A percentile compares a stretch with the other conserved stretches of the same genome.
Evolutionary conservation across 2,797 vertebrate species (phyloP).

Genomic region (Cichlasoma orientale): DNA sequence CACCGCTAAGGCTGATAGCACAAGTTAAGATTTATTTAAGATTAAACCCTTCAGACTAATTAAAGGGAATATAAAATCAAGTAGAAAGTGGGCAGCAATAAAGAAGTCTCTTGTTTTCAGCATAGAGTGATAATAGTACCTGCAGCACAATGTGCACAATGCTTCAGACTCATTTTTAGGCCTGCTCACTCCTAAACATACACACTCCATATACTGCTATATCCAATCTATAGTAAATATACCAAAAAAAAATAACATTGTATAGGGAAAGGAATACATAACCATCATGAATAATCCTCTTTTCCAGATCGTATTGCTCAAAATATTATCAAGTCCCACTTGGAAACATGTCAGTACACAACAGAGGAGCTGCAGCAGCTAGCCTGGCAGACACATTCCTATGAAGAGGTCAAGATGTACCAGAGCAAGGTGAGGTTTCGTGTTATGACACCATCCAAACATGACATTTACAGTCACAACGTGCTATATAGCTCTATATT

Average conservation of each 20-base stretch:
- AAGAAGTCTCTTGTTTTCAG: background rate
- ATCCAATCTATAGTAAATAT: background rate
- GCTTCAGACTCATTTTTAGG: background rate
- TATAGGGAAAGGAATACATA: background rate
- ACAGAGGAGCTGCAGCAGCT: slow-evolving; percentile 97
- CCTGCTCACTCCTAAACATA: background rate
- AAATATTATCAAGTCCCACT: slow-evolving; percentile 99
- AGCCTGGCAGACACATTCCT: slow-evolving; percentile 98
- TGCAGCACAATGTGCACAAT: background rate
- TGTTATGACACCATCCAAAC: background rate
- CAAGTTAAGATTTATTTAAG: slow-evolving; percentile 28
- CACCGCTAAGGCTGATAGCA: slow-evolving; percentile 21
- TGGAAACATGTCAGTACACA: slow-evolving; percentile 99
- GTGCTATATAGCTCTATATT: background rate
- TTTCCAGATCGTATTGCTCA: slow-evolving; percentile 95
- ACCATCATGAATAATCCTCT: slow-evolving; percentile 2
- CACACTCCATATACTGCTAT: background rate
- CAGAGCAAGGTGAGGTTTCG: slow-evolving; percentile 92
- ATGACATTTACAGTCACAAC: background rate
- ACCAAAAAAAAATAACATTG: background rate
- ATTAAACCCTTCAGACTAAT: slow-evolving; percentile 28
- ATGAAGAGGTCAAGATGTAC: slow-evolving; percentile 98
- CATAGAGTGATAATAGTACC: background rate
- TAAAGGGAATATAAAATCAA: slow-evolving; percentile 19
- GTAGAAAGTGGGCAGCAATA: background rate